Base-by-base conservation (phyloP, 2,888 invertebrate species). In the Opisthograptis luteolata region DNA sequence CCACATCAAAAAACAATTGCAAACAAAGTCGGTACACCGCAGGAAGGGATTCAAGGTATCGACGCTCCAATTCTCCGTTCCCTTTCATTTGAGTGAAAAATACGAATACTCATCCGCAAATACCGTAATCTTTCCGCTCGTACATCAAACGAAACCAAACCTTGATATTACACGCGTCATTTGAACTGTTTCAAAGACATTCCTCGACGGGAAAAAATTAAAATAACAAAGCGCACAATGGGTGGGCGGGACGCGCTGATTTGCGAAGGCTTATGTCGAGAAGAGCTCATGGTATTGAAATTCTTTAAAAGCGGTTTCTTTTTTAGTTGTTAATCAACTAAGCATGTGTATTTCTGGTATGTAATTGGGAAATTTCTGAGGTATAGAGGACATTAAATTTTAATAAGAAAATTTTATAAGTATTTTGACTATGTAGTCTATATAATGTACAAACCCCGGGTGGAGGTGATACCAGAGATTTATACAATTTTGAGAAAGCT, bases 171-270 rank as follows among this genome's bases (percentile, higher is more conserved):
- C 87, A 88, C 83, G 87, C 88, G 74, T 88, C 88, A 89, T 89
- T 89, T 87, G 82, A 87, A 79, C 79, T 78, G 78, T 84, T 78
- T 88, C 89, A 89, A 89, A 90, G 89, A 90, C 86, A 89, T 90
- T 89, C 90, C 79, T 61, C 58, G 61, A 49, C 58, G 70, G 72
- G 77, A 79, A 89, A 87, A 90, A 88, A 88, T 85, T 86, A 86
- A 88, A 88, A 89, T 87, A 87, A 89, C 86, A 83, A 66, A 69
- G 78, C 79, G 72, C 61, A 77, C 79, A 79, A 81, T 83, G 76
- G 79, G 68, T 63, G 66, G 45, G 63, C 59, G 64, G 60, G 62
- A 52, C 43, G 64, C 63, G 62, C 62, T 81, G 83, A 84, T 81
- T 79, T 72, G 73, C 72, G 66, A 70, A 55, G 59, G 62, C 56